phyloP scores from a whole-genome alignment of 2,797 vertebrate genomes.

The Phataginus tetradactyla region DNA sequence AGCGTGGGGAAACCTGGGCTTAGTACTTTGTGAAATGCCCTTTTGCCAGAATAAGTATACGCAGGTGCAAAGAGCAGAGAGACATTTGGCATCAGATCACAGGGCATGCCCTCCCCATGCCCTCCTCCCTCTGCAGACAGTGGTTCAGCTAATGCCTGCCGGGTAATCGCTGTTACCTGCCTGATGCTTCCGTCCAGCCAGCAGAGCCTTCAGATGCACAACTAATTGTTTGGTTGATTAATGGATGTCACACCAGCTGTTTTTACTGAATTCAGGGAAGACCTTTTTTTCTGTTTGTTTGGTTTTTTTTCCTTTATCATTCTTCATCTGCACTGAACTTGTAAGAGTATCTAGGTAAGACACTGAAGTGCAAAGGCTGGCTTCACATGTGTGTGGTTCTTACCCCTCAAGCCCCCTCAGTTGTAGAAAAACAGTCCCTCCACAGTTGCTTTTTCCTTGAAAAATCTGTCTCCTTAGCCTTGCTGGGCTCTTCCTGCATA shows the following conservation, averaged over 20 bases:
- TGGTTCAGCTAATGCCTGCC: constrained; percentile 46
- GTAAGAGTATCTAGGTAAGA: constrained; percentile 70
- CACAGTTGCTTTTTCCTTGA: constrained; percentile 66
- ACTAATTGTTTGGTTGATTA: constrained; percentile 42
- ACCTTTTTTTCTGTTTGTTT: neutral
- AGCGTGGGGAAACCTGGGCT: neutral
- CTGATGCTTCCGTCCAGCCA: constrained; percentile 58
- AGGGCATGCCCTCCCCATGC: neutral
- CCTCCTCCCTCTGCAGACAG: neutral
- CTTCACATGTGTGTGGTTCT: constrained; percentile 53
- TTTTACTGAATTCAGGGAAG: constrained; percentile 70
- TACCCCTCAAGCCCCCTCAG: neutral
- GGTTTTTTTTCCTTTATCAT: constrained; percentile 60
- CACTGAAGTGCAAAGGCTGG: constrained; percentile 65
- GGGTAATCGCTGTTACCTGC: constrained; percentile 63
- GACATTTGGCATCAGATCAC: neutral
- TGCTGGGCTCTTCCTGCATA: constrained; percentile 71
- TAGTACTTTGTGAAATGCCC: neutral
- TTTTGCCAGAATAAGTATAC: constrained; percentile 7
- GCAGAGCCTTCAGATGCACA: constrained; percentile 55
- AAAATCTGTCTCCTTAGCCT: constrained; percentile 51
- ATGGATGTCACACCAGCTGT: constrained; percentile 66
- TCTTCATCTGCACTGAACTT: constrained; percentile 77
- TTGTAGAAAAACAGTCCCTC: constrained; percentile 59
- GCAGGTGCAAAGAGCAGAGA: constrained; percentile 19